Evolutionary conservation across 35 echinoderm and acorn worm species (phyloP), one percentile per base, ranked within the genome.

Genomic region (Strongylocentrotus purpuratus): DNA sequence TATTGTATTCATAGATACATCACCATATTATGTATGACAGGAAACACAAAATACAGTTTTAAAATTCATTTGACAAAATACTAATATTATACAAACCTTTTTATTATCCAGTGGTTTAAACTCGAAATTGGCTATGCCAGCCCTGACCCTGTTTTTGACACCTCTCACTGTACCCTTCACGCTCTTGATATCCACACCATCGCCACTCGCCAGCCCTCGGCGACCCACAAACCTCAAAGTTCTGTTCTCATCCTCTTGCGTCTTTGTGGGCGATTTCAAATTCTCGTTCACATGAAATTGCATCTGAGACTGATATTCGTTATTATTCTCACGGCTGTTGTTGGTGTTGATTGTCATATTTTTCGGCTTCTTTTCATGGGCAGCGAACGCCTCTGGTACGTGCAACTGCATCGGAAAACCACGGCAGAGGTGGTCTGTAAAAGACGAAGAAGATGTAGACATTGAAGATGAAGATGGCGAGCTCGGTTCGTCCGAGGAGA

Each of bases 91-190:
- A 94, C 95, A 96, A 94, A 99, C 98, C 86, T 94, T 96, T 31
- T 86, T 94, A 88, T 96, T 48, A 91, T 97, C 95, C 50, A 99
- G 91, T 28, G 98, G 97, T 94, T 97, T 97, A 94, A 96, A 97
- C 58, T 95, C 96, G 94, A 99, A 99, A 45, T 99, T 97, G 33
- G 97, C 96, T 65, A 99, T 97, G 70, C 98, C 98, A 46, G 98
- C 98, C 65, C 97, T 85, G 33, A 99, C 98, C 14, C 98, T 47
- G 95, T 99, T 99, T 61, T 96, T 96, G 9, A 99, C 98, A 31
- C 98, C 98, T 45, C 98, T 59, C 7, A 99, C 96, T 0, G 98
- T 99, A 17, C 98, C 97, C 41, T 99, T 97, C 13, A 78, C 33
- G 70, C 97, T 97, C 85, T 93, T 99, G 33, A 99, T 99, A 61